Base-by-base conservation (phyloP, 2,113 vertebrate species). In the Coturnix japonica region DNA sequence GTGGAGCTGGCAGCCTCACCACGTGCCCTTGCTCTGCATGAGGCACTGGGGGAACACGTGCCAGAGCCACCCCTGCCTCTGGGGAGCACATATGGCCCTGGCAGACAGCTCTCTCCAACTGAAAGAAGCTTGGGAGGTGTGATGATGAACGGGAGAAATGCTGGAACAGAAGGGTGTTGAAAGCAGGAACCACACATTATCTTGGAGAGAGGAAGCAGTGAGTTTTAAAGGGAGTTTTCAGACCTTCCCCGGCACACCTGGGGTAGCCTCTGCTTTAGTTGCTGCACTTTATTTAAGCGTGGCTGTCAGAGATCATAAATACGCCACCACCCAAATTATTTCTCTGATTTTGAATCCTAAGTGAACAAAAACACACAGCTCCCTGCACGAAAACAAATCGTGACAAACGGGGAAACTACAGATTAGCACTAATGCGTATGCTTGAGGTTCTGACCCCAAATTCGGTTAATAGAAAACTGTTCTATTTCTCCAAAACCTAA, bases 381-480 rank as follows among this genome's bases (percentile, higher is more conserved):
- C 66, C 84, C 67, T 91, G 81, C 85, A 64, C 78, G 86, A 91
- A 97, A 97, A 96, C 91, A 95, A 89, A 94, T 44, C 56, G 49
- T 9, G 0, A 83, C 51, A 89, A 96, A 95, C 76, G 85, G 64
- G 87, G 54, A 91, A 95, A 92, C 51, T 60, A 74, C 90, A 73
- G 89, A 95, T 89, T 59, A 83, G 72, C 30, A 51, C 56, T 93
- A 93, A 97, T 63, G 65, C 57, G 64, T 35, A 59, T 46, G 47
- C 81, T 94, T 80, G 49, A 88, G 64, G 57, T 84, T 97, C 95
- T 70, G 93, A 54, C 69, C 5, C 21, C 63, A 85, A 92, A 88
- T 70, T 91, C 76, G 59, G 57, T 47, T 91, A 85, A 94, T 80
- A 91, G 85, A 92, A 91, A 71, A 46, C 1, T 82, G 47, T 71